These are phyloP conservation scores for Lasioglossum pauxillum DNA, from an alignment of 2,888 invertebrate species.

Conservation along the genomic window DNA sequence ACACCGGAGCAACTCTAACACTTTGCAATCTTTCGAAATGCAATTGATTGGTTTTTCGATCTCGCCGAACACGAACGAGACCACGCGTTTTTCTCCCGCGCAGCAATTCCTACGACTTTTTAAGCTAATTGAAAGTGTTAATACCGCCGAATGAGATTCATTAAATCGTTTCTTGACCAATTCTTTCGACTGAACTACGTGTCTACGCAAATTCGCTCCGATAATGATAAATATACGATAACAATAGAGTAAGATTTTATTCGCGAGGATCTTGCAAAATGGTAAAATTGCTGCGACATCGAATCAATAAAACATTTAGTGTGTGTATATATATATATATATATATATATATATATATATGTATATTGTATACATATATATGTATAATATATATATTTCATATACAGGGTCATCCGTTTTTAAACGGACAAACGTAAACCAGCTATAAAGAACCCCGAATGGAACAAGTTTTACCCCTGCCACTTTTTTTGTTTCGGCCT, in stretches of 20 bases:
- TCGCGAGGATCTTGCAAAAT: not conserved
- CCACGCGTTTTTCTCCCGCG: not conserved
- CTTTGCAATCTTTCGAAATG: not conserved
- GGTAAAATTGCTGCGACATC: slow-evolving; percentile 26
- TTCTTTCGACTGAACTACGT: not conserved
- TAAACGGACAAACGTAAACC: too few species aligned
- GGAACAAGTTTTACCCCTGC: too few species aligned
- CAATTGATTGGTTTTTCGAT: not conserved
- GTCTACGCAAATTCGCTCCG: not conserved
- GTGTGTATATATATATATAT: not conserved
- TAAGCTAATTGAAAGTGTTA: not conserved
- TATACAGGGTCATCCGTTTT: too few species aligned
- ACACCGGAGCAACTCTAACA: slow-evolving; percentile 26
- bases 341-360: not conserved
- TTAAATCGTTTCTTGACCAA: not conserved
- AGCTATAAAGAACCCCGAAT: too few species aligned
- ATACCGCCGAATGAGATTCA: slow-evolving; percentile 28
- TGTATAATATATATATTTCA: not conserved
- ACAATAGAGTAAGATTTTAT: not conserved
- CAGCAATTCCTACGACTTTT: not conserved
- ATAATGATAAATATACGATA: not conserved
- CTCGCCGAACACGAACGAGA: not conserved
- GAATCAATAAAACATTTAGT: slow-evolving; percentile 47
- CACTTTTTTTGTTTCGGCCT: too few species aligned
- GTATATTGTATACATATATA: too few species aligned